Conservation (phyloP, 2,797 vertebrate species). For the Acrossocheilus wenchowensis region DNA sequence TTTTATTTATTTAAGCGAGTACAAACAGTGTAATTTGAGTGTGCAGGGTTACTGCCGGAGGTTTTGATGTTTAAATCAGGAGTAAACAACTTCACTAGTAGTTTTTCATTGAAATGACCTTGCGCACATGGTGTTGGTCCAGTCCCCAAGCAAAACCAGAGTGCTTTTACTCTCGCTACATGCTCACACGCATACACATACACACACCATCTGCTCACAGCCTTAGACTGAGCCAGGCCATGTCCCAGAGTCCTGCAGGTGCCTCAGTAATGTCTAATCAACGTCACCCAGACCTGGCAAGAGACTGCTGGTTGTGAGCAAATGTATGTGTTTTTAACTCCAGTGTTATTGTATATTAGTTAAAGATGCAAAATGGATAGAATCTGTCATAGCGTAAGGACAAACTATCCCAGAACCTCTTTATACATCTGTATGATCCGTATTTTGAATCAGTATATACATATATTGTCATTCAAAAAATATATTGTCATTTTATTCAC, state of each 20-base stretch:
- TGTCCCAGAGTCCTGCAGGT: constrained; percentile 52
- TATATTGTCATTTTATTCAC: background rate
- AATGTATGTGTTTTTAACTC: constrained; percentile 22
- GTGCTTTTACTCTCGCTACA: constrained; percentile 49
- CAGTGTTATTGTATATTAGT: constrained; percentile 8
- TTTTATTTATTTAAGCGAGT: constrained; percentile 24
- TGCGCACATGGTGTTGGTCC: constrained; percentile 32
- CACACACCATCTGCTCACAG: constrained; percentile 52
- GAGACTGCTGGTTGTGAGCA: background rate
- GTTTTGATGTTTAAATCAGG: background rate
- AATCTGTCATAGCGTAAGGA: background rate
- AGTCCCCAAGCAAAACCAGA: constrained; percentile 27
- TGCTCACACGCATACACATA: constrained; percentile 40
- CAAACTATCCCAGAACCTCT: background rate
- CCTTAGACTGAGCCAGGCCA: constrained; percentile 42
- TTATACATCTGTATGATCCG: background rate
- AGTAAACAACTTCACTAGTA: constrained; percentile 15
- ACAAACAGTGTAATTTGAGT: constrained; percentile 28
- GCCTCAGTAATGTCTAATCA: constrained; percentile 46
- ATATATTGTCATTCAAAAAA: background rate
- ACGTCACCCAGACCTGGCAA: constrained; percentile 38
- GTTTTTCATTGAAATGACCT: constrained; percentile 50
- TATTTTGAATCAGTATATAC: background rate
- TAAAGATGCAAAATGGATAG: background rate
- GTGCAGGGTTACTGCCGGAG: background rate